phyloP scores from a whole-genome alignment of 2,888 invertebrate species.

The Clivina fossor region DNA sequence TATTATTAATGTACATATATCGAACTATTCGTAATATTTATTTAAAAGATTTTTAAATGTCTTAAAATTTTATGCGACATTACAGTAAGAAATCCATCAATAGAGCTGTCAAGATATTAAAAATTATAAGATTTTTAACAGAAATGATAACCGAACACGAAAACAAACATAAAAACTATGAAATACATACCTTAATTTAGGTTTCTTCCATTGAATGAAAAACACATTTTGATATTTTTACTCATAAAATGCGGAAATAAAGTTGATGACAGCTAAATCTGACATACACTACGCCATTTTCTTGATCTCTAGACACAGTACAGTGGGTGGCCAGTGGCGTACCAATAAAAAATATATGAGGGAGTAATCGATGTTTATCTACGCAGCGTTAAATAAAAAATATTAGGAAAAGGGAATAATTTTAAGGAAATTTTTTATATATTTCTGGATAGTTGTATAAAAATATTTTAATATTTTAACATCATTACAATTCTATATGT shows the following conservation, averaged over 20 bases:
- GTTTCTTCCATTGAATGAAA: constrained; percentile 28
- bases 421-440: neutral
- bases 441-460: constrained; percentile 9
- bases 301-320: constrained; percentile 9
- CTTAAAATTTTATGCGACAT: too few relatives aligned
- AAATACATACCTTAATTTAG: constrained; percentile 23
- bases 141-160: neutral
- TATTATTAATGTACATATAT: too few relatives aligned
- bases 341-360: constrained; percentile 7
- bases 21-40: too few relatives aligned
- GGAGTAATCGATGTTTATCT: constrained; percentile 42
- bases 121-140: neutral
- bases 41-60: too few relatives aligned
- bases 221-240: constrained; percentile 27
- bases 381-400: constrained; percentile 20
- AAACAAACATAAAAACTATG: constrained; percentile 9
- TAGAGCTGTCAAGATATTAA: constrained; percentile 24
- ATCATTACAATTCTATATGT: constrained; percentile 35
- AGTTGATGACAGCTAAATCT: constrained; percentile 19
- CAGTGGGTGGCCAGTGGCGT: constrained; percentile 26
- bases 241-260: constrained; percentile 29
- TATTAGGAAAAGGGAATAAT: constrained; percentile 19
- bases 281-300: constrained; percentile 32
- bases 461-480: constrained; percentile 36
- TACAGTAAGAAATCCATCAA: constrained; percentile 32